Conservation (phyloP, 2,888 invertebrate genomes). For the Clivina fossor region DNA sequence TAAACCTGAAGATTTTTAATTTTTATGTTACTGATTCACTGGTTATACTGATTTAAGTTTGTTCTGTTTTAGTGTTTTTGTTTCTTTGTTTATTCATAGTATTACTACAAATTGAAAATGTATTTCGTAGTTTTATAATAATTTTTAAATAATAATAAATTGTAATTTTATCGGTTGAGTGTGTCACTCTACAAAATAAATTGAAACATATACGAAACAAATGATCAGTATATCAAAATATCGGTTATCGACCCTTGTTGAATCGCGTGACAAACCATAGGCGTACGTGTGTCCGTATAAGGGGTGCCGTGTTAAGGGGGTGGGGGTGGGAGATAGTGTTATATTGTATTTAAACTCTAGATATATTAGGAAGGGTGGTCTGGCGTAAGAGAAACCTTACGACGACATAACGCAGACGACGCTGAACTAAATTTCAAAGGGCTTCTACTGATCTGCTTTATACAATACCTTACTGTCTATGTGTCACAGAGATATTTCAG, state of each 20-base stretch:
- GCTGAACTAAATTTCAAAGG: constrained; percentile 26
- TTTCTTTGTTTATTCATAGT: constrained; percentile 4
- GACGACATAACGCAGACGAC: too few species aligned
- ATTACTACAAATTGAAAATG: too few species aligned
- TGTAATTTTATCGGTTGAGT: too few species aligned
- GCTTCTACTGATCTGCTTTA: constrained; percentile 35
- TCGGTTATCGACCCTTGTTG: constrained; percentile 24
- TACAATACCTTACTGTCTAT: constrained; percentile 23
- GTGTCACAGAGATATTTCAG: too few species aligned
- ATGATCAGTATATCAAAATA: constrained; percentile 1
- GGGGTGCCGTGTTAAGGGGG: not conserved
- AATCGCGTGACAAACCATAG: not conserved
- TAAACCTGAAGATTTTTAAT: too few species aligned
- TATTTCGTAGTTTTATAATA: too few species aligned
- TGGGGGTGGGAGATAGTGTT: not conserved
- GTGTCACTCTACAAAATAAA: too few species aligned
- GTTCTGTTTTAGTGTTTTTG: not conserved
- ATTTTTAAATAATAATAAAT: too few species aligned
- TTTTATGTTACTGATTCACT: too few species aligned
- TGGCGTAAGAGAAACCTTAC: constrained; percentile 22
- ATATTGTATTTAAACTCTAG: too few species aligned
- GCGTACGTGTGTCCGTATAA: not conserved
- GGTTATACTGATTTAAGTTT: too few species aligned
- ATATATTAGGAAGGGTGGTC: too few species aligned
- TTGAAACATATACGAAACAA: not conserved